Evolutionary conservation across 1,140 invertebrate genomes (phyloP).

Genomic region (Sycophaga agraensis): DNA sequence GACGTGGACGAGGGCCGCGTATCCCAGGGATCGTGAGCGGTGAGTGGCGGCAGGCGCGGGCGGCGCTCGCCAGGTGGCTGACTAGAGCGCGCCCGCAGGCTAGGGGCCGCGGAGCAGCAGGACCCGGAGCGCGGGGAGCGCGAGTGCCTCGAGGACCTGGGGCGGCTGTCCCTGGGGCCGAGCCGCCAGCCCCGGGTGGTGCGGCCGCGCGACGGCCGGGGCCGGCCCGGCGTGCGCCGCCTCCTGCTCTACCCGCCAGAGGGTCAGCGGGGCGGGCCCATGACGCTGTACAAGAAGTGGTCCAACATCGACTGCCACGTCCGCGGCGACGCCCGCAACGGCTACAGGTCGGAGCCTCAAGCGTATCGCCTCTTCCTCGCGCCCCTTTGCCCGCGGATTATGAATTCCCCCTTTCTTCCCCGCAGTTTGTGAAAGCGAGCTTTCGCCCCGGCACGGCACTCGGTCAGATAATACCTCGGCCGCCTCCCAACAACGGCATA

Average conservation of each 20-base stretch:
- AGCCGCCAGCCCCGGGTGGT: conserved; percentile 29
- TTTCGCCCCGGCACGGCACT: no score
- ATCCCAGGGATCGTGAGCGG: no score
- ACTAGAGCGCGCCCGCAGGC: no score
- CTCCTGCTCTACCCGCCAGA: conserved; percentile 43
- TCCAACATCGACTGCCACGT: conserved; percentile 44
- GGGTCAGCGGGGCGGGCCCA: conserved; percentile 34
- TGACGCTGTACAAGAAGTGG: conserved; percentile 40
- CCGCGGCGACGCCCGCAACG: conserved; percentile 28
- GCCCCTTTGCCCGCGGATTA: no score
- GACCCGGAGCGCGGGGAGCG: not conserved
- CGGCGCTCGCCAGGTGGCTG: no score
- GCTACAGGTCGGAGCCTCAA: conserved; percentile 36
- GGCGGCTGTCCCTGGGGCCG: not conserved
- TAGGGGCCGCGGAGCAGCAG: not conserved
- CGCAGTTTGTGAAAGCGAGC: no score
- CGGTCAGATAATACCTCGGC: no score
- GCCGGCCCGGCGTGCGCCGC: conserved; percentile 26
- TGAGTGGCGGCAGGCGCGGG: no score
- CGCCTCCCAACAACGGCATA: no score
- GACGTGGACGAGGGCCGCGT: no score
- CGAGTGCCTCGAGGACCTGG: not conserved
- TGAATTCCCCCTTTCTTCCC: no score
- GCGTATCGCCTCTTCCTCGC: no score
- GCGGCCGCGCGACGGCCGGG: conserved; percentile 17